A percentile compares a stretch with the other conserved stretches of the same genome.
Conservation (phyloP, 2,797 vertebrate species). For the Gymnopithys bicolor region DNA sequence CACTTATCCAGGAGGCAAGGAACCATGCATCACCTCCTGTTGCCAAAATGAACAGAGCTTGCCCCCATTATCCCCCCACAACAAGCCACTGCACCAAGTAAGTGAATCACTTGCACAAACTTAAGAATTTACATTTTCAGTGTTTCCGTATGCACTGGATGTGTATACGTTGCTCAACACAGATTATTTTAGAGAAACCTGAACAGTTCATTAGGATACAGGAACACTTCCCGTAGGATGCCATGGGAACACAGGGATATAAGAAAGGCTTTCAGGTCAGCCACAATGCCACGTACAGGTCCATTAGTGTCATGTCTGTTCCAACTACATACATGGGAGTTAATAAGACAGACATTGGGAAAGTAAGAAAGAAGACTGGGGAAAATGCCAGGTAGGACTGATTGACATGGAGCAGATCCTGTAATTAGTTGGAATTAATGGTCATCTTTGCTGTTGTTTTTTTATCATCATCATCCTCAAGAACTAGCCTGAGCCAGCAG, state of each 20-base stretch:
- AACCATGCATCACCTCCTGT: neutral
- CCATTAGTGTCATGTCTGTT: neutral
- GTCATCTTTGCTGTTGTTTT: neutral
- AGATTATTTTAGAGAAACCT: neutral
- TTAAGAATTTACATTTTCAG: neutral
- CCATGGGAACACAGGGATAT: neutral
- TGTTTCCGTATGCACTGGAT: neutral
- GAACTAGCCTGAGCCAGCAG: neutral
- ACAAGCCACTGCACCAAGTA: neutral
- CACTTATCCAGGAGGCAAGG: neutral
- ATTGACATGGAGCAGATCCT: neutral
- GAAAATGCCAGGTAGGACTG: neutral
- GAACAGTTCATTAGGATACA: neutral
- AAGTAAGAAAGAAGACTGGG: neutral
- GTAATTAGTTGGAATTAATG: neutral
- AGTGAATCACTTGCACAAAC: neutral
- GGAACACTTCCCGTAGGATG: neutral
- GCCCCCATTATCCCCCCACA: neutral
- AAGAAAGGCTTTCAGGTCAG: neutral
- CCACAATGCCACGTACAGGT: fast-evolving
- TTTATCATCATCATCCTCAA: neutral
- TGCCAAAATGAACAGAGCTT: neutral
- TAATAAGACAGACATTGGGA: fast-evolving
- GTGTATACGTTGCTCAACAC: neutral
- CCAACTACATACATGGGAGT: fast-evolving